phyloP scores from a whole-genome alignment of 2,797 vertebrate genomes.

The Malurus splendens region DNA sequence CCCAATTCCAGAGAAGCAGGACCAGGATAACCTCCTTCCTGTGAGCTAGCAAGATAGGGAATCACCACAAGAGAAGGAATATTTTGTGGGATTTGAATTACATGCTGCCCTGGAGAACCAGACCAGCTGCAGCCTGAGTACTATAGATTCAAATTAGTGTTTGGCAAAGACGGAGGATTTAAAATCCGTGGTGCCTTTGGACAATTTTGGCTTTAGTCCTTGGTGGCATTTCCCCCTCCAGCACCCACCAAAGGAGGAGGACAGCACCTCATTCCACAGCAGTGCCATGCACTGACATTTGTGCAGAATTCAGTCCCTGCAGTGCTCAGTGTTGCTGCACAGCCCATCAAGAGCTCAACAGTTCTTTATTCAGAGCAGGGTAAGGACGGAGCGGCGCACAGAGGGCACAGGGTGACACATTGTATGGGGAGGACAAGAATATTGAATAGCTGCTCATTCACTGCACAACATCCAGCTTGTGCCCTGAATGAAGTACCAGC shows the following conservation, averaged over 20 bases:
- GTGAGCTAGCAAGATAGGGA: background rate
- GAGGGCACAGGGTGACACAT: constrained; percentile 53
- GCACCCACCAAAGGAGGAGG: background rate
- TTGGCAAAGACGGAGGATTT: accelerated
- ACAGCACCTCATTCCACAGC: background rate
- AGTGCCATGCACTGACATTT: background rate
- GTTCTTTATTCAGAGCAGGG: constrained; percentile 23
- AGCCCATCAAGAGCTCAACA: background rate
- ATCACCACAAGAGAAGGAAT: background rate
- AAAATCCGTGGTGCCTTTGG: background rate
- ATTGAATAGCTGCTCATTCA: constrained; percentile 53
- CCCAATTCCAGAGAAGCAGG: background rate
- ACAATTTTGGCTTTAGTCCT: background rate
- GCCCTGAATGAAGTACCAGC: constrained; percentile 26
- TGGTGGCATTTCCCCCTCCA: background rate
- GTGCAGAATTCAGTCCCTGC: background rate
- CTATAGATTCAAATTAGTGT: background rate
- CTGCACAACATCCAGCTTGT: constrained; percentile 43
- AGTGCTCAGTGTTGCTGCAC: background rate
- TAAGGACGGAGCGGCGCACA: background rate
- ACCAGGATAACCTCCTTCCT: background rate
- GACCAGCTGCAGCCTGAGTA: background rate
- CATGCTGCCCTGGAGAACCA: background rate
- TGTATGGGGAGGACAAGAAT: constrained; percentile 47
- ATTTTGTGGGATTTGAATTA: background rate